These are phyloP conservation scores for Hemaris fuciformis DNA, from an alignment of 2,888 invertebrate genomes.

Conservation along the genomic window DNA sequence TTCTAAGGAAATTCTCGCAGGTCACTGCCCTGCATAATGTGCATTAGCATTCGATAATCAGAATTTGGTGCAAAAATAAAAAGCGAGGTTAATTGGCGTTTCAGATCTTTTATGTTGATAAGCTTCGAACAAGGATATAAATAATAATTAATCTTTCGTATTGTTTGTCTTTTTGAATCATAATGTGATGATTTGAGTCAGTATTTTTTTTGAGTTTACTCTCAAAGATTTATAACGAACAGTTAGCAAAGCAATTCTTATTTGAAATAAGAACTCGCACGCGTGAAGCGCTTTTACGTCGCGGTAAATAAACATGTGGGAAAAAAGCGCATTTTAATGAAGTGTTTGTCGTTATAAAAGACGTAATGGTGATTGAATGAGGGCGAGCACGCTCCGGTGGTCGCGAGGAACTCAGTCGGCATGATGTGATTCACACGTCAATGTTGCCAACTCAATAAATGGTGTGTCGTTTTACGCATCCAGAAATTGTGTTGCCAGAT, in stretches of 20 bases:
- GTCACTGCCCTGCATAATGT: background rate
- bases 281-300: conserved; percentile 10
- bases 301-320: conserved; percentile 16
- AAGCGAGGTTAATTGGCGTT: background rate
- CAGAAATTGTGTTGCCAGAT: background rate
- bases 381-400: conserved; percentile 45
- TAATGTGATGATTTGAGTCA: too few relatives aligned
- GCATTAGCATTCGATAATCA: background rate
- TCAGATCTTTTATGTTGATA: background rate
- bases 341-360: conserved; percentile 44
- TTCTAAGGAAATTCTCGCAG: conserved; percentile 30
- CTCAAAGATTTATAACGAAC: background rate
- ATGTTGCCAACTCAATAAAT: conserved; percentile 42
- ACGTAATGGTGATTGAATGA: conserved; percentile 56
- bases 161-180: too few relatives aligned
- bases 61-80: background rate
- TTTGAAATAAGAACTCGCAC: background rate
- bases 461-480: conserved; percentile 26
- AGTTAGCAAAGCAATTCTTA: background rate
- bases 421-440: conserved; percentile 40
- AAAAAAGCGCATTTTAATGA: conserved; percentile 40
- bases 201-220: conserved; percentile 2
- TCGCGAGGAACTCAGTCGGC: conserved; percentile 38
- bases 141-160: too few relatives aligned
- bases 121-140: background rate